Conservation (phyloP, 2,888 invertebrate genomes). For the Chymomyza procnemis region DNA sequence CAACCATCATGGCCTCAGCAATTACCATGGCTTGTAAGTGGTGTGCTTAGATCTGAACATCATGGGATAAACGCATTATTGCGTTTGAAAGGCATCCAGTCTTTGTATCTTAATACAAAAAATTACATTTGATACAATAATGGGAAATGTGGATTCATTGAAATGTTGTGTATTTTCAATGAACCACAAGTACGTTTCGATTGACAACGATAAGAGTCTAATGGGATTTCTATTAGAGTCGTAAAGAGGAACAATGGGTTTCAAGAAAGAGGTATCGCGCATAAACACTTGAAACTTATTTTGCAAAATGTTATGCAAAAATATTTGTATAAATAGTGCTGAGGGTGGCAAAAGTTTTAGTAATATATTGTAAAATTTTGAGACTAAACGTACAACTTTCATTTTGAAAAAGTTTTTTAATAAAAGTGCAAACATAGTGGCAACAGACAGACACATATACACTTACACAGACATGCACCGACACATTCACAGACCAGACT, state of each 20-base stretch:
- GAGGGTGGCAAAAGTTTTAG: conserved; percentile 35
- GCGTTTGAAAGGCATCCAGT: conserved; percentile 33
- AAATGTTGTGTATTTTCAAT: conserved; percentile 29
- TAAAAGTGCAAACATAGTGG: conserved; percentile 61
- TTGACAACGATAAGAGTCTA: neutral
- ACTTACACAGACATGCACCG: conserved; percentile 4
- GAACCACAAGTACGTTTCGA: neutral
- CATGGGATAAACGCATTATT: conserved; percentile 45
- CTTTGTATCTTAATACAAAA: conserved; percentile 34
- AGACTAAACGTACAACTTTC: neutral
- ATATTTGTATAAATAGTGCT: conserved; percentile 53
- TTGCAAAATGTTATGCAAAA: conserved; percentile 36
- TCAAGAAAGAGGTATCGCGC: neutral
- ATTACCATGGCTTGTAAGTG: conserved; percentile 29
- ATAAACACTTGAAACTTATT: conserved; percentile 35
- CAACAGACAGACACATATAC: conserved; percentile 25
- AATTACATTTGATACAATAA: neutral
- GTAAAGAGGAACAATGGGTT: neutral
- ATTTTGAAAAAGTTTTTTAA: conserved; percentile 65
- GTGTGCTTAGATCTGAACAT: conserved; percentile 39
- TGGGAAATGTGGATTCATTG: conserved; percentile 29
- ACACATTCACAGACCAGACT: conserved; percentile 20
- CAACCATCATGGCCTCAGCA: conserved; percentile 31
- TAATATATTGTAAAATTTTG: conserved; percentile 5
- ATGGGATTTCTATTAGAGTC: neutral